These are phyloP conservation scores for Carcharodon carcharias DNA, from an alignment of 2,797 vertebrate species.

Conservation along the genomic window DNA sequence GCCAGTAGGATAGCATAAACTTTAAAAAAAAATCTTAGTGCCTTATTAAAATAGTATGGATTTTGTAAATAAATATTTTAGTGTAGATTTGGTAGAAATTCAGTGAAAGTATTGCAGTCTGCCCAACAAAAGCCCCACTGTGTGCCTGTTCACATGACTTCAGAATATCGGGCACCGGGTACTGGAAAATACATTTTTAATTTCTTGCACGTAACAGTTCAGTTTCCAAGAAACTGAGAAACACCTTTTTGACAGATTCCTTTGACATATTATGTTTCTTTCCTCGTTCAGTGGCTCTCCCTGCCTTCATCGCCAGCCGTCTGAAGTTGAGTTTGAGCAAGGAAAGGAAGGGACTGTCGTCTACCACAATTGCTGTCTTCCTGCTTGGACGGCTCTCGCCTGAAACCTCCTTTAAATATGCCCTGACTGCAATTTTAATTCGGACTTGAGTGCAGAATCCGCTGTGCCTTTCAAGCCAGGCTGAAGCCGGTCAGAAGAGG, in stretches of 20 bases:
- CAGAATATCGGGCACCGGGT: background rate
- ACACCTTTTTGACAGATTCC: background rate
- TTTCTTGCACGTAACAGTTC: background rate
- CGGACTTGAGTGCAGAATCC: background rate
- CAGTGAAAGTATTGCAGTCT: background rate
- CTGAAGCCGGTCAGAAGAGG: background rate
- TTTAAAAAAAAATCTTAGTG: background rate
- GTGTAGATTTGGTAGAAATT: background rate
- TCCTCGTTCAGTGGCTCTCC: background rate
- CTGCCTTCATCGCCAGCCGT: no score
- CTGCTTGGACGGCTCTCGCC: background rate
- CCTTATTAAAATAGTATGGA: background rate
- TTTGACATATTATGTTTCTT: background rate
- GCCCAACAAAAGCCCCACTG: background rate
- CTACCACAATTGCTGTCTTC: background rate
- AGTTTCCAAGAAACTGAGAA: background rate
- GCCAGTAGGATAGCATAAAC: background rate
- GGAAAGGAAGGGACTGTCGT: background rate
- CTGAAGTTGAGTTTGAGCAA: no score
- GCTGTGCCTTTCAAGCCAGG: background rate
- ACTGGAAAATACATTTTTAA: background rate
- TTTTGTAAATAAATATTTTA: background rate
- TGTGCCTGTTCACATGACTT: background rate
- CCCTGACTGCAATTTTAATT: background rate
- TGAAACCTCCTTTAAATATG: background rate